phyloP scores from a whole-genome alignment of 2,797 vertebrate species.

The Diglossa cyanea region DNA sequence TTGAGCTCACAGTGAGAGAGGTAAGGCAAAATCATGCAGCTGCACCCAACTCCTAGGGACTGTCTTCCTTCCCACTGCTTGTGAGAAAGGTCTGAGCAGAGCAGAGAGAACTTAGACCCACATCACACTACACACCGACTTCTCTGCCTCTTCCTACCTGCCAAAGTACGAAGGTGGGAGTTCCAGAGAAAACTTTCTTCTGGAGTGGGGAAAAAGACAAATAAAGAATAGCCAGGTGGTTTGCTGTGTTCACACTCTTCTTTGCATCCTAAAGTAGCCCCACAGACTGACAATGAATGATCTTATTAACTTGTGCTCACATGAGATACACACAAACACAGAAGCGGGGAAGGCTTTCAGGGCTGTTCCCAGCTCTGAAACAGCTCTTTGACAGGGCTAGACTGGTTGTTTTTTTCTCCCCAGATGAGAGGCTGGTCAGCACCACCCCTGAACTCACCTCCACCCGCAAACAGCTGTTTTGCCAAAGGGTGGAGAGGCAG shows the following conservation, averaged over 20 bases:
- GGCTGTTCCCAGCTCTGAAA: background rate
- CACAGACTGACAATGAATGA: background rate
- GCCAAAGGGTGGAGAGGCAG: slow-evolving; percentile 61
- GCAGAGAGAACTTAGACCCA: background rate
- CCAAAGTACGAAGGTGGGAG: background rate
- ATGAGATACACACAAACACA: background rate
- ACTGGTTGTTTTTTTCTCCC: background rate
- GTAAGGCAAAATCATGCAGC: background rate
- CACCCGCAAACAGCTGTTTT: slow-evolving; percentile 61
- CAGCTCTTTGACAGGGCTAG: background rate
- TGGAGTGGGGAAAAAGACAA: background rate
- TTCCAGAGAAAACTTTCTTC: background rate
- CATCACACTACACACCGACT: background rate
- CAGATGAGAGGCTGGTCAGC: background rate
- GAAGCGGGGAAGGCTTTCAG: background rate
- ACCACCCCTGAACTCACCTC: slow-evolving; percentile 20
- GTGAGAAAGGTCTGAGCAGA: background rate
- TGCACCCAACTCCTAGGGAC: background rate
- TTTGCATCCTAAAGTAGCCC: background rate
- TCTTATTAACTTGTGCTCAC: background rate
- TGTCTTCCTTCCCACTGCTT: background rate
- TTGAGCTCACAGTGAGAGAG: background rate
- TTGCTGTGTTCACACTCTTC: background rate
- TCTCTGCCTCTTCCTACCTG: background rate
- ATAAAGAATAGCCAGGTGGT: background rate